These are phyloP conservation scores for Strongylocentrotus purpuratus DNA, from an alignment of 35 echinoderm and acorn worm genomes.

Conservation along the genomic window DNA sequence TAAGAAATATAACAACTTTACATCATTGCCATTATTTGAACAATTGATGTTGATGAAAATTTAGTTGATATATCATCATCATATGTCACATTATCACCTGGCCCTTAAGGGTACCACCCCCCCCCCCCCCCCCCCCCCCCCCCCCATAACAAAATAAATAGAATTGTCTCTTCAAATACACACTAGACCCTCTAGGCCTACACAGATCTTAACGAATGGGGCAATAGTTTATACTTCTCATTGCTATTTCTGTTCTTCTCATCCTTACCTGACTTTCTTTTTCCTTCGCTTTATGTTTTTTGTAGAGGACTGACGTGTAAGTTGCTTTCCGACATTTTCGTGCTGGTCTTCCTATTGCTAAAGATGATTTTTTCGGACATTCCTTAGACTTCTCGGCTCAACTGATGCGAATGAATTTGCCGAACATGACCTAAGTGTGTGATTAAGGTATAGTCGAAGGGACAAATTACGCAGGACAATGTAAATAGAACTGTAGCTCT, in stretches of 20 bases:
- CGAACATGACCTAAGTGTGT: not conserved
- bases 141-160: not conserved
- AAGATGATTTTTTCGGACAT: not conserved
- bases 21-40: no score
- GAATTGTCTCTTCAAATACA: no score
- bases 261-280: slow-evolving; percentile 47
- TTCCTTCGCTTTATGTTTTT: slow-evolving; percentile 47
- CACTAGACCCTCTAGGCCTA: no score
- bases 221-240: not conserved
- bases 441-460: not conserved
- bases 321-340: slow-evolving; percentile 46
- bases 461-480: not conserved
- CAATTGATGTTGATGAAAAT: no score
- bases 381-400: not conserved
- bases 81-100: not conserved
- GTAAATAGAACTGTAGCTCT: not conserved
- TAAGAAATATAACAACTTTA: no score
- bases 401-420: not conserved
- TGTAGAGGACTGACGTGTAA: not conserved
- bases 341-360: not conserved
- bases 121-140: no score
- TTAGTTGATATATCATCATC: no score
- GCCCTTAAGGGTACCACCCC: not conserved
- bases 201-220: slow-evolving; percentile 11
- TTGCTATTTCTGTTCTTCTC: not conserved